Evolutionary conservation across 2,888 invertebrate species (phyloP), one percentile per base, ranked within the genome.

Genomic region (Leucophora obtusa): DNA sequence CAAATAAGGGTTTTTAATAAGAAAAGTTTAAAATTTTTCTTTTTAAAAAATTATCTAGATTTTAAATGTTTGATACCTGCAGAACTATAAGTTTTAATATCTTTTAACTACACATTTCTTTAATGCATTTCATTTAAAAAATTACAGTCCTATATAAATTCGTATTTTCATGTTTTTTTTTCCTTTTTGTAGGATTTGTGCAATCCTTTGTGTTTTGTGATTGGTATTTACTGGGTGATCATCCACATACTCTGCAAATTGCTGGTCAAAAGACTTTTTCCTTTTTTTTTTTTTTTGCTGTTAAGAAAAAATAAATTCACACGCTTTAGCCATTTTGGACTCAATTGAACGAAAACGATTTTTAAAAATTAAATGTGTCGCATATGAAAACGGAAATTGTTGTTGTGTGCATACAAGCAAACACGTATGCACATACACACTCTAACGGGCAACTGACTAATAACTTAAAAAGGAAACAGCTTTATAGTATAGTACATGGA

Each of bases 321-420:
- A 59, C 58, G 35, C 35, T 59, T 17, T 35, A 59, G 1, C 33
- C 17, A 35, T 59, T 17, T 33, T 47, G 15, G 17, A 59, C 14
- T 17, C 15, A 59, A 59, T 59, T 35, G 33, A 59, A 59, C 24
- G 56, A 56, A 56, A 56, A 28, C 24, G 24, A 21, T 63, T 63
- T 24, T n/a, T n/a, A 14, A 28, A 62, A 21, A 47, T 47, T 3
- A 47, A 47, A 47, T 47, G 43, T n/a, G 43, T 47, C 43, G 43
- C 43, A n/a, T n/a, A 47, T 47, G n/a, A 47, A 47, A 47, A 47
- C 43, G 43, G 43, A 47, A 47, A n/a, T 47, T 47, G 43, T n/a
- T n/a, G n/a, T 47, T 47, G 43, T 14, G 43, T 47, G 43, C 43
- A 47, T n/a, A 47, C 43, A 47, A 47, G 43, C 43, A 47, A 47